Evolutionary conservation across 2,113 vertebrate genomes (phyloP).

Genomic region (Tretioscincus oriximinensis): DNA sequence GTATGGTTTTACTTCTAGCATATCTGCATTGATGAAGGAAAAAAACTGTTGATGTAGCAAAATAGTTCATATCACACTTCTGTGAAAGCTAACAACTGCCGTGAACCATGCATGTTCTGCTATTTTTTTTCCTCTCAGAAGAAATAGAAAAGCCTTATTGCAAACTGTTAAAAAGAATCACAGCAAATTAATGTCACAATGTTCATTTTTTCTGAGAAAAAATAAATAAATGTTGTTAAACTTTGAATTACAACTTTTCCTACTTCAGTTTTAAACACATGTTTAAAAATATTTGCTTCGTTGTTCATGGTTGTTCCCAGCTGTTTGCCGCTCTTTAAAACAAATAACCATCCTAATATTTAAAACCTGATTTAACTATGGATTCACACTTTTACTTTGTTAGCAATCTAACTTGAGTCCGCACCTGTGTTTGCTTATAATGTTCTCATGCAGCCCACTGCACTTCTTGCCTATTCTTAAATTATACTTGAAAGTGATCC

Average conservation of each 20-base stretch:
- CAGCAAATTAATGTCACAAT: conserved; percentile 5
- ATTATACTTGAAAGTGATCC: too few relatives aligned
- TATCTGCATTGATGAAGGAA: neutral
- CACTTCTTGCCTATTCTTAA: too few relatives aligned
- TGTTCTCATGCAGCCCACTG: too few relatives aligned
- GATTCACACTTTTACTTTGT: too few relatives aligned
- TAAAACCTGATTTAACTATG: neutral
- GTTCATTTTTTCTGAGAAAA: neutral
- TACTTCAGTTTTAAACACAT: neutral
- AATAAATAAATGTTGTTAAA: neutral
- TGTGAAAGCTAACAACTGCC: neutral
- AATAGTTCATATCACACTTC: conserved; percentile 2
- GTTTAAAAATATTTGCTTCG: neutral
- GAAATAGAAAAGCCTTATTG: neutral
- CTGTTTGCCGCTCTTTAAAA: neutral
- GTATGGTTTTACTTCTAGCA: neutral
- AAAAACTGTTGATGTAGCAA: neutral
- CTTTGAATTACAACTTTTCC: neutral
- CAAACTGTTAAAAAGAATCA: conserved; percentile 4
- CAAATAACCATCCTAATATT: neutral
- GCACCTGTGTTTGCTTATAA: too few relatives aligned
- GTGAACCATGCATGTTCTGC: neutral
- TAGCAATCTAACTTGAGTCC: too few relatives aligned
- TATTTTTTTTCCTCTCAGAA: neutral
- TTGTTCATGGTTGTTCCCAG: neutral